Evolutionary conservation across 1,140 invertebrate genomes (phyloP), one percentile per base, ranked within the genome.

Genomic region (Grapholita molesta): DNA sequence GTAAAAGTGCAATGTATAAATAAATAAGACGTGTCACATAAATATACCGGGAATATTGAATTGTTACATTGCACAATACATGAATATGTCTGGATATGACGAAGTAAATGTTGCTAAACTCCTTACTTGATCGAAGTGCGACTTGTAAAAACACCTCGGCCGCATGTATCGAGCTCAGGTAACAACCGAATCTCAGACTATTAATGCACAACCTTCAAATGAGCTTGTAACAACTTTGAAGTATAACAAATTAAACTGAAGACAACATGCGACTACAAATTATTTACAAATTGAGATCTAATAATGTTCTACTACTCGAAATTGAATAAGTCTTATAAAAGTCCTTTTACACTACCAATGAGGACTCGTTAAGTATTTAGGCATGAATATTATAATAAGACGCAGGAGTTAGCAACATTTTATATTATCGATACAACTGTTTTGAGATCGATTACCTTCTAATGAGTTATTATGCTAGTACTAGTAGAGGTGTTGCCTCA

Each of bases 401-500:
- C 66, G 23, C 64, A 75, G 84, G 84, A 82, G 84, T 78, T 82
- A 79, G 84, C 83, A 84, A 86, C 84, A 86, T 84, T 83, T 79
- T 74, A 70, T 53, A 72, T 76, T 64, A 76, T 66, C 70, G 64
- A 73, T 71, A 76, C 66, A 74, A 76, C 30, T 72, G 55, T 76
- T 69, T 61, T 85, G 82, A 85, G 82, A 85, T 85, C 80, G 77
- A 78, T 78, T 73, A 72, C 72, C 73, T 75, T 77, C 69, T 70
- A 77, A 73, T 70, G 70, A 80, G 76, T 74, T 64, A 73, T 70
- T 67, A 74, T 68, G 70, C 55, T 76, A 70, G 68, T 68, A 75
- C 71, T 82, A 80, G 77, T 32, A 73, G 76, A 78, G 70, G 75
- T 77, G 75, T 74, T 77, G 71, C 42, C 21, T 68, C 65, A 28